Base-by-base conservation (phyloP, 2,888 invertebrate species). In the Alcis repandata region DNA sequence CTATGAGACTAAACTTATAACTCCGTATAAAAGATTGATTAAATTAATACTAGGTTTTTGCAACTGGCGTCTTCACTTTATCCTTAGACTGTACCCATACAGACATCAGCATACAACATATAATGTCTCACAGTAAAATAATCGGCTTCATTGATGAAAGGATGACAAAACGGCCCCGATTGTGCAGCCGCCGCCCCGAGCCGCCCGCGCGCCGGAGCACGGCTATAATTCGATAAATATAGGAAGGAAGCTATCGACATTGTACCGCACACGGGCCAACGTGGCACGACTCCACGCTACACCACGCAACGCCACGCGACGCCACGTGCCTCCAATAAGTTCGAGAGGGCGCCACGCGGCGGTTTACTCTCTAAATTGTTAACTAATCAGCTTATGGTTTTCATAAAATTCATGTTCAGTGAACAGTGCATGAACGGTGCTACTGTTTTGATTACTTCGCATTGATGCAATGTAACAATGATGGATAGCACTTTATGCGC, bases 201-300 rank as follows among this genome's bases (percentile, higher is more conserved):
- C 43, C 51, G 46, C 41, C 20, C 6, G 27, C 27, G 46, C 53
- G 61, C 46, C 45, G 67, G 43, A 56, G 68, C 68, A 66, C 67
- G 65, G 53, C 43, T 65, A 54, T 73, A 69, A 71, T 71, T 71
- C 68, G 70, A 63, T 73, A 71, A 71, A 48, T 78, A 74, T 73
- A 73, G 73, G 65, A 70, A 81, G 83, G 85, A 84, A 83, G 83
- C 82, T 83, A 83, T 76, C 77, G 76, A 75, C 32, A 32, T 49
- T 49, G 48, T 49, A 17, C n/a, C 13, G 32, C 32, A 9, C 43
- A n/a, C 19, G 33, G 27, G 17, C n/a, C 46, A 11, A 17, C 40
- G n/a, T n/a, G n/a, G n/a, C n/a, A n/a, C n/a, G n/a, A n/a, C n/a
- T n/a, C n/a, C n/a, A n/a, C n/a, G 59, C n/a, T 2, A 15, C 20